Conservation (phyloP, 2,888 invertebrate genomes). For the Clitarchus hookeri region DNA sequence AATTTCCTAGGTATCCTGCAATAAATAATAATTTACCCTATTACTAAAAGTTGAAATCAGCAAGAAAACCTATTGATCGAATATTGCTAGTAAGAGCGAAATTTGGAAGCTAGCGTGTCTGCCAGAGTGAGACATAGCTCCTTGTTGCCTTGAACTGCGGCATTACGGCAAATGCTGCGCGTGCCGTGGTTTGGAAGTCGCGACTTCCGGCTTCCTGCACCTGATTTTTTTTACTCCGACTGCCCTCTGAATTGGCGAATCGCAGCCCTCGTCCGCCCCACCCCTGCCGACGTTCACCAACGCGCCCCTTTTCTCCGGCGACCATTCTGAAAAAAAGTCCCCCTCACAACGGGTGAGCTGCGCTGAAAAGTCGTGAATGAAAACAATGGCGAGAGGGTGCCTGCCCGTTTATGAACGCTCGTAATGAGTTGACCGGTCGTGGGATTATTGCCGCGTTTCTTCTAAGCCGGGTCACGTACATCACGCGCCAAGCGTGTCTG, state of each 20-base stretch:
- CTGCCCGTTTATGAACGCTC: background rate
- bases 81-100: no score
- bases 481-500: no score
- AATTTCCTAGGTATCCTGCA: no score
- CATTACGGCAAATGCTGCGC: background rate
- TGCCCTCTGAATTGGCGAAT: background rate
- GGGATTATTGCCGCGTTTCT: background rate
- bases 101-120: no score
- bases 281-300: no score
- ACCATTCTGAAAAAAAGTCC: no score
- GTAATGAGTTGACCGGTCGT: background rate
- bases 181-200: constrained; percentile 14
- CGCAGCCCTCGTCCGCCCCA: no score
- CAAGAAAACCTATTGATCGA: no score
- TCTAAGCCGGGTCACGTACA: no score
- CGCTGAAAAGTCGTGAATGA: background rate
- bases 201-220: background rate
- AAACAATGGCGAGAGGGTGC: background rate
- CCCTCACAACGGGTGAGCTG: background rate
- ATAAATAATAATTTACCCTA: no score
- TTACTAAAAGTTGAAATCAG: no score
- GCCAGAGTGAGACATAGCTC: background rate
- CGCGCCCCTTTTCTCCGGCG: background rate
- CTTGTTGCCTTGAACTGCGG: background rate
- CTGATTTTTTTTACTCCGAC: background rate